Evolutionary conservation across 2,113 vertebrate genomes (phyloP), one percentile per base, ranked within the genome.

Genomic region (Hassar affinis): DNA sequence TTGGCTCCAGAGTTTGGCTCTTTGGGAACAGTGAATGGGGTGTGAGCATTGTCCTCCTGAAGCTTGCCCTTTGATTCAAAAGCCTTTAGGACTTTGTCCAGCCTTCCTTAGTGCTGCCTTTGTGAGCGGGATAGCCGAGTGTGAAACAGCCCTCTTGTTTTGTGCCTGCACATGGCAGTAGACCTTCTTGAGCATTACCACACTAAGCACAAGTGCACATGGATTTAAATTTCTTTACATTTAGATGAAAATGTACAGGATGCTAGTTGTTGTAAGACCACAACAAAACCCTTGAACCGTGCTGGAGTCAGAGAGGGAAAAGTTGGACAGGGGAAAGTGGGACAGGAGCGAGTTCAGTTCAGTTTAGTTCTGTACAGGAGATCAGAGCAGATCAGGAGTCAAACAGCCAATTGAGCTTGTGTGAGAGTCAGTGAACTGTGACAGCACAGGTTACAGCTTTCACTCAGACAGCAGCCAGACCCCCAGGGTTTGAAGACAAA

Each of bases 1-100:
- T 92, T 85, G 90, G 90, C 90, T 87, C 74, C 87, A 84, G 91
- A 90, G 78, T 47, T 68, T 30, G 61, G 61, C 47, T 80, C 45
- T 80, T 68, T 80, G 78, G 78, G 47, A 33, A 22, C 17, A 51
- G 27, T 66, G 57, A 82, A 59, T 57, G 27, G 68, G 80, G 68
- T 47, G 25, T 72, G 49, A 47, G 54, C 38, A 49, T 59, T 82
- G 80, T 82, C 20, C 68, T 75, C 80, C n/a, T 38, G 33, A 75
- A 52, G 30, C 27, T 54, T 56, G 61, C 49, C 61, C 74, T 83
- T 83, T 83, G 74, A 78, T 42, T 54, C 30, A 52, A 51, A 52
- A 75, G 59, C 49, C 10, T 78, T 57, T 33, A 47, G 17, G 27
- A 47, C 69, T 8, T 20, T 33, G n/a, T 22, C 80, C n/a, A 57